Evolutionary conservation across 2,113 vertebrate genomes (phyloP), one percentile per base, ranked within the genome.

Genomic region (Cryptotis parvus): DNA sequence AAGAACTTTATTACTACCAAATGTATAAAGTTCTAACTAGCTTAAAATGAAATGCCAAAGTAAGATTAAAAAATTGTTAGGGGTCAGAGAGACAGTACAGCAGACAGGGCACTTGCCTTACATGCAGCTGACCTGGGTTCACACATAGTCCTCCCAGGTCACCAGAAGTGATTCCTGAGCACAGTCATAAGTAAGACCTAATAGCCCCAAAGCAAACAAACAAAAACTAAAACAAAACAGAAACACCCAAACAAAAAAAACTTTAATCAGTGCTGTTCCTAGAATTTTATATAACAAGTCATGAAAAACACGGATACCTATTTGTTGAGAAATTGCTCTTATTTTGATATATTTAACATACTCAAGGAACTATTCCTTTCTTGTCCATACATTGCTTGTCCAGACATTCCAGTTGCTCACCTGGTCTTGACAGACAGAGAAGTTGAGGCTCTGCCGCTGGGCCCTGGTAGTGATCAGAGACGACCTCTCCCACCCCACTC

Each of bases 31-130:
- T 77, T 75, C 43, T 58, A 88, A 65, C 20, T 91, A 89, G 65
- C 10, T 82, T 68, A 78, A 89, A 65, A 84, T 5, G 86, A 92
- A 94, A 90, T 84, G 49, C 69, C 41, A 74, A 84, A 84, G 55
- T 58, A 49, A 49, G 45, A 49, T 49, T 49, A 49, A 10, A 49
- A 10, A 24, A 16, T 58, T 20, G 5, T 20, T 55, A 55, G 52
- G 52, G 52, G 52, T 4, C 16, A 18, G 55, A 58, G 55, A 58
- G 55, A 58, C 8, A 58, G 55, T 24, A 24, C 4, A 58, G 55
- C 20, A 18, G 55, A 20, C 22, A 58, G 55, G 52, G 55, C 55
- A 24, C 20, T 58, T 22, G 55, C 55, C 55, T 24, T 24, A 20
- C 55, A 24, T 24, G 55, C 4, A 5, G 20, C 55, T 24, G 55